Evolutionary conservation across 2,113 vertebrate genomes (phyloP).

Genomic region (Notarius lentiginosus): DNA sequence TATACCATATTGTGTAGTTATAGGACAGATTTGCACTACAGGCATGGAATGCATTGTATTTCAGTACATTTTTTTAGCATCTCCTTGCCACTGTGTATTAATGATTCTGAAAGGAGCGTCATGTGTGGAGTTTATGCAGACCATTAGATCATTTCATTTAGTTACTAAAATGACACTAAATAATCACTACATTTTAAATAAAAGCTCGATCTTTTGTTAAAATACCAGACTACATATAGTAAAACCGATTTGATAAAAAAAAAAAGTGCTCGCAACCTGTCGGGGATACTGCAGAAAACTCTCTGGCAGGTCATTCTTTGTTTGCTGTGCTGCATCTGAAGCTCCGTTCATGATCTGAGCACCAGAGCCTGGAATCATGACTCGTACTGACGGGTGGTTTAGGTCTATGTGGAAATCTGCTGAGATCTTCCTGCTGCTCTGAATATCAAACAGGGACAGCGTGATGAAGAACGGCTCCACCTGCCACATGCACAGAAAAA

Average conservation of each 20-base stretch:
- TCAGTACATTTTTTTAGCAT: neutral
- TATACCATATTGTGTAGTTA: neutral
- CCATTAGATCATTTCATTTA: neutral
- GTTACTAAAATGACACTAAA: neutral
- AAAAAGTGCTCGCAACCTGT: slow-evolving; percentile 75
- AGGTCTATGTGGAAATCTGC: slow-evolving; percentile 96
- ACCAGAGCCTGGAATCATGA: slow-evolving; percentile 76
- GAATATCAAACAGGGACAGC: slow-evolving; percentile 91
- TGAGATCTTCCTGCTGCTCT: slow-evolving; percentile 90
- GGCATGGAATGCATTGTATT: neutral
- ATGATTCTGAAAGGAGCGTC: neutral
- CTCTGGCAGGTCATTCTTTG: slow-evolving; percentile 75
- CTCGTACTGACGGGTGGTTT: slow-evolving; percentile 88
- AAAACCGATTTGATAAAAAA: neutral
- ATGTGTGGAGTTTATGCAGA: neutral
- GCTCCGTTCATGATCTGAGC: slow-evolving; percentile 80
- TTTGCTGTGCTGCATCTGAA: slow-evolving; percentile 73
- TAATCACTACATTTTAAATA: neutral
- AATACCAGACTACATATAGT: neutral
- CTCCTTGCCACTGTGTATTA: neutral
- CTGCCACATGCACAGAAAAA: slow-evolving; percentile 63
- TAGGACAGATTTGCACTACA: neutral
- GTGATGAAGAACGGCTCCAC: slow-evolving; percentile 97
- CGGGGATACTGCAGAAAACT: slow-evolving; percentile 85
- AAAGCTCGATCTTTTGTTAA: neutral